A percentile compares a stretch with the other conserved stretches of the same genome.
phyloP scores from a whole-genome alignment of 2,797 vertebrate species.

The Falco berigora region DNA sequence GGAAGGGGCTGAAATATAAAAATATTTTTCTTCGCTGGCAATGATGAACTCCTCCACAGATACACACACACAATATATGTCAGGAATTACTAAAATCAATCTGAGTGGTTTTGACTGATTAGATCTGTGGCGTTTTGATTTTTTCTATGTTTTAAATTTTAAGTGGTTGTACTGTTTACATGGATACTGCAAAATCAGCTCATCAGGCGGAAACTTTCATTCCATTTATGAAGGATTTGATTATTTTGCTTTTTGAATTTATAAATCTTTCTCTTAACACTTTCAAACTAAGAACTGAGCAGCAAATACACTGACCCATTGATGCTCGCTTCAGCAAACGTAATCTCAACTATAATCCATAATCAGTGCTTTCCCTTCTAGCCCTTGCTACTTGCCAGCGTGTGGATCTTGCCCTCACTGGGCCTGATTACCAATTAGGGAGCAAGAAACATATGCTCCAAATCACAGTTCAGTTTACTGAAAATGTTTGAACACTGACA shows the following conservation, averaged over 20 bases:
- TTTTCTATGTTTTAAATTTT: not conserved
- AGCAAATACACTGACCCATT: not conserved
- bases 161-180: not conserved
- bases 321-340: not conserved
- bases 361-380: not conserved
- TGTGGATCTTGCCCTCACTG: not conserved
- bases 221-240: not conserved
- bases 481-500: constrained; percentile 64
- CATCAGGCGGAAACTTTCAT: not conserved
- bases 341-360: not conserved
- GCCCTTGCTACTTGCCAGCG: not conserved
- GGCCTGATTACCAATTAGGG: constrained; percentile 41
- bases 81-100: not conserved
- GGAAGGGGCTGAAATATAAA: not conserved
- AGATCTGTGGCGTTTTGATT: not conserved
- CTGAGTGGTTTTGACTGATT: not conserved
- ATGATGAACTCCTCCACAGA: not conserved
- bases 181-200: not conserved
- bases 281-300: not conserved
- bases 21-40: not conserved
- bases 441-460: constrained; percentile 61
- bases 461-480: constrained; percentile 61
- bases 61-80: not conserved
- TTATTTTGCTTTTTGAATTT: not conserved
- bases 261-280: not conserved